Evolutionary conservation across 2,113 vertebrate species (phyloP), one percentile per base, ranked within the genome.

Genomic region (Addax nasomaculatus): DNA sequence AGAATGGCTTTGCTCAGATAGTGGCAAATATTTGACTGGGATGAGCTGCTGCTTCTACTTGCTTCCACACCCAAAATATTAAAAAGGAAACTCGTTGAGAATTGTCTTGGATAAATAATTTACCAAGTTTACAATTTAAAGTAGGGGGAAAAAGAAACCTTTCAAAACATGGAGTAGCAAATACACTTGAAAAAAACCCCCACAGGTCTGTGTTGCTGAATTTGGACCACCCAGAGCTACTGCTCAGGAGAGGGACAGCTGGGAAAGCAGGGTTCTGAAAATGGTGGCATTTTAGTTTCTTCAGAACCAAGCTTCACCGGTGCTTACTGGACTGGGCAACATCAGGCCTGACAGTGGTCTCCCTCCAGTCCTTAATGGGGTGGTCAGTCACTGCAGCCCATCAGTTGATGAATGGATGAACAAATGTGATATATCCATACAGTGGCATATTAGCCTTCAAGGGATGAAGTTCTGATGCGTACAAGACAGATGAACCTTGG

Each of bases 11-110:
- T 92, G 84, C 92, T 96, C 85, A 85, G 78, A 93, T 95, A 95
- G 67, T 76, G 21, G 29, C 93, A 98, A 96, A 96, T 98, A 97
- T 90, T 97, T 97, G 64, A 30, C 94, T 95, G 98, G 91, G 85
- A 96, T 88, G 53, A 89, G 93, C 90, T 93, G 93, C 90, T 93
- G 33, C 87, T 96, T 95, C 73, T 94, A 87, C 92, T 97, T 92
- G 92, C 79, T 88, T 57, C 96, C 93, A 95, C 84, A 96, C 95
- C 90, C 94, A 92, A 95, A 97, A 96, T 91, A 81, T 62, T 88
- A 93, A 93, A 96, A 94, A 97, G 58, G 58, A 96, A 83, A 73
- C 23, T 92, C 80, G 90, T 83, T 89, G 96, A 94, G 64, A 85
- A 81, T 95, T 93, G 49, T 90, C 83, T 95, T 92, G 62, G 62